Conservation (phyloP, 2,113 vertebrate species). For the Lepus europaeus region DNA sequence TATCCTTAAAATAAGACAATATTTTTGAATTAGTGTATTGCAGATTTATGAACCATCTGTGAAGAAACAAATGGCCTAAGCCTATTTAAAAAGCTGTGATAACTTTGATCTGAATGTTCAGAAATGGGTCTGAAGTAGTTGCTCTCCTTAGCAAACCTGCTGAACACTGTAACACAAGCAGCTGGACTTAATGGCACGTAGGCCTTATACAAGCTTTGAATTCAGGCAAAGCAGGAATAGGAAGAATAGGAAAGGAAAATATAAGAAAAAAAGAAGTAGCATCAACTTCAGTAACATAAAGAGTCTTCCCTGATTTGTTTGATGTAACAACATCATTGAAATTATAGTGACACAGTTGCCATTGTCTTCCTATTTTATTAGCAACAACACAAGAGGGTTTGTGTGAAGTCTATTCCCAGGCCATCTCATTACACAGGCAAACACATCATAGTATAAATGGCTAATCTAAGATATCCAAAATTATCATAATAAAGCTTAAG, state of each 20-base stretch:
- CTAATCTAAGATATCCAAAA: neutral
- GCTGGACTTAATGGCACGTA: neutral
- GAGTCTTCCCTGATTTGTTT: neutral
- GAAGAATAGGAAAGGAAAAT: neutral
- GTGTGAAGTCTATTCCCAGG: neutral
- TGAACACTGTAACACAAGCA: neutral
- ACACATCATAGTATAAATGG: neutral
- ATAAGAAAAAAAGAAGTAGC: neutral
- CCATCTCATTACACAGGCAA: neutral
- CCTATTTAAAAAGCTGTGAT: constrained; percentile 53
- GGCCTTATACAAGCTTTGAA: neutral
- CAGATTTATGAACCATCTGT: constrained; percentile 63
- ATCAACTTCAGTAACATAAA: neutral
- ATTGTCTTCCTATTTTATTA: constrained; percentile 29
- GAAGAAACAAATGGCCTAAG: constrained; percentile 47
- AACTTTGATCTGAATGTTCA: neutral
- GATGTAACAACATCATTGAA: neutral
- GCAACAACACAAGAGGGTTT: neutral
- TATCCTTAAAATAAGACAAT: neutral
- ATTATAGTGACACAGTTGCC: neutral
- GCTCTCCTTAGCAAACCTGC: constrained; percentile 32
- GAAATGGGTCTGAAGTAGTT: constrained; percentile 38
- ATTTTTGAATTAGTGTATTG: neutral
- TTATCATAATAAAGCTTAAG: neutral
- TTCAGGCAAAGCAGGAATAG: neutral